Evolutionary conservation across 2,797 vertebrate genomes (phyloP), one percentile per base, ranked within the genome.

Genomic region (Enteromius radiatus): DNA sequence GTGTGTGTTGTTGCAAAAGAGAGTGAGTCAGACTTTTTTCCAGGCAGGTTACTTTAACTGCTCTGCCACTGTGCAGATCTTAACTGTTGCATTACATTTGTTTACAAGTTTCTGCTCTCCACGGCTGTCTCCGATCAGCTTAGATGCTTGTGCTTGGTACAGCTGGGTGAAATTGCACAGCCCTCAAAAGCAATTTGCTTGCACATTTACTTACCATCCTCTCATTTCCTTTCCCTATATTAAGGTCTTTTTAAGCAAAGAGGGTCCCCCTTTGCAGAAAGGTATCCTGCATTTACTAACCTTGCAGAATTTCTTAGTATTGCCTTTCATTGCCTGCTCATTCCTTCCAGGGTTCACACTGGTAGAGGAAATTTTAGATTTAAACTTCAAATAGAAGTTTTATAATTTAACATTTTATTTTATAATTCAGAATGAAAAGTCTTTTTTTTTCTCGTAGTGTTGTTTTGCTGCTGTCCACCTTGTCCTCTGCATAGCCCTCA

Each of bases 11-110:
- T 92, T 92, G 88, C 36, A 65, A 85, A 91, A 89, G 84, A 76
- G 86, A 54, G 85, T 94, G 93, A 94, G 89, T 87, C 84, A 84
- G 61, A 93, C 90, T 92, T 88, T 89, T 92, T 94, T 94, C 92
- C 92, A 91, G 80, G 65, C 71, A 80, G 47, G 64, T 75, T 64
- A 64, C 71, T 83, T 87, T 92, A 93, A 91, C 91, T 86, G 36
- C 36, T 78, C 41, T 84, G 75, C 80, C 79, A 74, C 87, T 79
- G 59, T 78, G 75, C 61, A 83, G 80, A 78, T 82, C 63, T 33
- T 61, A 74, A 61, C 49, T 33, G 41, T 80, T 79, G 70, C 71
- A 77, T 56, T 36, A 81, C 74, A 80, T 80, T 77, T 69, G 80
- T 82, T 86, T 87, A 71, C 86, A 33, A 76, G 52, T 52, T 73